Conservation (phyloP, 2,113 vertebrate species). For the Chloropsis hardwickii region DNA sequence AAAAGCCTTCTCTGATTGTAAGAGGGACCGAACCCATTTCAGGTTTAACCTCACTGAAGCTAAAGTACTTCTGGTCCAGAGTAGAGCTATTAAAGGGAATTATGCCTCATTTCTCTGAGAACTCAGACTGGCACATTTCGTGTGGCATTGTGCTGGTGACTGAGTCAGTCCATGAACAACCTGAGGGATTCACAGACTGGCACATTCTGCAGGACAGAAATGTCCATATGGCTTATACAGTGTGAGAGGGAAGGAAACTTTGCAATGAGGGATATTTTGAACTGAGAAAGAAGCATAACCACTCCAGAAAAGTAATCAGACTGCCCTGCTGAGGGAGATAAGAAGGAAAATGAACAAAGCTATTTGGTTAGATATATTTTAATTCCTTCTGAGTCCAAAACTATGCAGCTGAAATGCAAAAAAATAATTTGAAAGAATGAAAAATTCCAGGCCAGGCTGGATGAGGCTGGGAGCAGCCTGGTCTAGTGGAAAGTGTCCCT, state of each 20-base stretch:
- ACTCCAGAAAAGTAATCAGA: neutral
- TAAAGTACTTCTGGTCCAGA: neutral
- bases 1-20: neutral
- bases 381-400: neutral
- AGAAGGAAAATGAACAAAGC: neutral
- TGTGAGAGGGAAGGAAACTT: neutral
- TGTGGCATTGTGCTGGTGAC: neutral
- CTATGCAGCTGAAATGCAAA: neutral
- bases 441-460: neutral
- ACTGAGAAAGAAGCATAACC: neutral
- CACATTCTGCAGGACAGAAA: neutral
- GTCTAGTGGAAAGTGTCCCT: neutral
- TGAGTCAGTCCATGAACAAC: neutral
- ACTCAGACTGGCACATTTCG: neutral
- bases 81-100: neutral
- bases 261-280: neutral
- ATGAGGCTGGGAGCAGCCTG: neutral
- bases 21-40: neutral
- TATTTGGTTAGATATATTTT: neutral
- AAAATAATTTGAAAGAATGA: neutral
- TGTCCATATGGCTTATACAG: neutral
- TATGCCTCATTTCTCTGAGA: neutral
- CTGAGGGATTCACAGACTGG: neutral
- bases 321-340: neutral
- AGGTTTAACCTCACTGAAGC: neutral